These are phyloP conservation scores for Mesopsocus fuscifrons DNA, from an alignment of 2,888 invertebrate genomes.

Conservation along the genomic window DNA sequence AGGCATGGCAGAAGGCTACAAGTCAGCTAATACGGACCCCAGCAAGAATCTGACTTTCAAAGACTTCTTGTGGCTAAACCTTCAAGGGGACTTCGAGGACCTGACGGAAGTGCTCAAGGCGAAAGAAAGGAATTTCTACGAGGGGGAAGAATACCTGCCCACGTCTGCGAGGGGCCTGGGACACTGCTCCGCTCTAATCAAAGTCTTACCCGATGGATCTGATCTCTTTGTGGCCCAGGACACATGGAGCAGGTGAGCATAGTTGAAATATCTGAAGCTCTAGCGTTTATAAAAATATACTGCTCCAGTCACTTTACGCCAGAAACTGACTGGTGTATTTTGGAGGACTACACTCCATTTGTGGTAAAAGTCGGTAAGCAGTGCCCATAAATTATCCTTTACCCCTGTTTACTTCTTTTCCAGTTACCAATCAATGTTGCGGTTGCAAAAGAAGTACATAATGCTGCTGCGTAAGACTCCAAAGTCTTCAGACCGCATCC, in stretches of 20 bases:
- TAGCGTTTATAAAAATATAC: too few species aligned
- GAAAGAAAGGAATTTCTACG: constrained; percentile 17
- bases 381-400: too few species aligned
- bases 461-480: constrained; percentile 28
- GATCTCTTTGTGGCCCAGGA: constrained; percentile 43
- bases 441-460: constrained; percentile 46
- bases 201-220: constrained; percentile 34
- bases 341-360: too few species aligned
- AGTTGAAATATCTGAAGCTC: too few species aligned
- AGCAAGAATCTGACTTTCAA: constrained; percentile 18
- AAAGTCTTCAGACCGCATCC: constrained; percentile 23
- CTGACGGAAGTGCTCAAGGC: constrained; percentile 28
- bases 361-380: too few species aligned
- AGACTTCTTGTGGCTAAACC: constrained; percentile 29
- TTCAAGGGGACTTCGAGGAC: constrained; percentile 43
- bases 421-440: constrained; percentile 42
- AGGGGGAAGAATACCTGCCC: not conserved
- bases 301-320: too few species aligned
- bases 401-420: too few species aligned
- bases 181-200: constrained; percentile 47
- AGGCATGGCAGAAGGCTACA: constrained; percentile 38
- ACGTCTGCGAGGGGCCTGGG: constrained; percentile 27
- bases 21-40: constrained; percentile 25
- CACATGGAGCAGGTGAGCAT: constrained; percentile 37
- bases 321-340: too few species aligned